Conservation (phyloP, 2,113 vertebrate genomes). For the Macrotus californicus region DNA sequence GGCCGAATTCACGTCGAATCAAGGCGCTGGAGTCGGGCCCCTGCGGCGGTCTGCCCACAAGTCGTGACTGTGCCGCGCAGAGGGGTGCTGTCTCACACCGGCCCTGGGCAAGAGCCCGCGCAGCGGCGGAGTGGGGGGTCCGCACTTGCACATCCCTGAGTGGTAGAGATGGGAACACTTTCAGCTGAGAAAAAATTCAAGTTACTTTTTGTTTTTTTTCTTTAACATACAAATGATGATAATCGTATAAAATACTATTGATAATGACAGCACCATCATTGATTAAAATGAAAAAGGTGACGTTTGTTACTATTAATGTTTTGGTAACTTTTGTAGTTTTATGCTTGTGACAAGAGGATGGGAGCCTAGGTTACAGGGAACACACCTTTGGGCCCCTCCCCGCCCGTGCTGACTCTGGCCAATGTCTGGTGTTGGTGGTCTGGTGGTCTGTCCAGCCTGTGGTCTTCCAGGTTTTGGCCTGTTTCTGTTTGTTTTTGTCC, state of each 20-base stretch:
- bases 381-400: not conserved
- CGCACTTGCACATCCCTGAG: not conserved
- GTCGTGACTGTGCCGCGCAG: not conserved
- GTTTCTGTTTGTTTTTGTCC: not conserved
- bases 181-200: not conserved
- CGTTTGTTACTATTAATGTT: not conserved
- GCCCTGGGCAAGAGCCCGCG: not conserved
- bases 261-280: not conserved
- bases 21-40: not conserved
- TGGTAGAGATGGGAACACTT: not conserved
- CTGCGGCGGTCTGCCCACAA: not conserved
- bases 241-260: not conserved
- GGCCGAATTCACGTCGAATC: not conserved
- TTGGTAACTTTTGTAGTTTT: not conserved
- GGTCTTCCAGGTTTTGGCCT: not conserved
- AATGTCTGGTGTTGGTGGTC: not conserved
- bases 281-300: not conserved
- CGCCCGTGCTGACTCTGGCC: not conserved
- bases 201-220: not conserved
- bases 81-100: not conserved
- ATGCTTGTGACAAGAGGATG: not conserved
- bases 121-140: not conserved
- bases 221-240: not conserved
- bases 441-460: not conserved
- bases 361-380: not conserved